Conservation (phyloP, 2,888 invertebrate genomes). For the Drosophila planitibia region DNA sequence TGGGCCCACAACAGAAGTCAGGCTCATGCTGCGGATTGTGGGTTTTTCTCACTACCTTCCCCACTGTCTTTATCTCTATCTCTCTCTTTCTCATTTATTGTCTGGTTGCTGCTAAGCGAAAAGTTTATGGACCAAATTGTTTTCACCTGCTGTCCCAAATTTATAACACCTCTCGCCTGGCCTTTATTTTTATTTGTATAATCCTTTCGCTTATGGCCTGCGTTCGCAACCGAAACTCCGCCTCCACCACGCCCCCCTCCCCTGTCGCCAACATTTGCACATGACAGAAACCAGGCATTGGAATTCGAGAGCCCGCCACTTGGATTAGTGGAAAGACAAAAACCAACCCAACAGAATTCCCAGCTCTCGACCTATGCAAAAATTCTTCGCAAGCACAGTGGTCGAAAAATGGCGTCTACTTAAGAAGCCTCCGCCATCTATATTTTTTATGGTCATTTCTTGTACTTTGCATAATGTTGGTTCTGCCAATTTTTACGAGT, state of each 20-base stretch:
- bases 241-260: neutral
- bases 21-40: constrained; percentile 35
- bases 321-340: constrained; percentile 78
- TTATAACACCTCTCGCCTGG: constrained; percentile 71
- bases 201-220: constrained; percentile 71
- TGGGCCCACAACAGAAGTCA: constrained; percentile 59
- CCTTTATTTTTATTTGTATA: constrained; percentile 79
- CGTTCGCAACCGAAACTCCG: constrained; percentile 2
- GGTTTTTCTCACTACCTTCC: neutral
- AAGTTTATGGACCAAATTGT: constrained; percentile 81
- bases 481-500: constrained; percentile 67
- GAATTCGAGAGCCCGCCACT: constrained; percentile 74
- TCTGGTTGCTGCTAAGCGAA: constrained; percentile 68
- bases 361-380: constrained; percentile 49
- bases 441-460: constrained; percentile 50
- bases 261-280: constrained; percentile 61
- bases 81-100: neutral
- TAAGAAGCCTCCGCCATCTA: neutral
- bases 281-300: constrained; percentile 78
- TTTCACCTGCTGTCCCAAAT: constrained; percentile 80
- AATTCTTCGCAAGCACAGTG: constrained; percentile 56
- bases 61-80: neutral
- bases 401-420: constrained; percentile 23
- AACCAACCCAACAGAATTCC: constrained; percentile 55
- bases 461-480: constrained; percentile 75